Evolutionary conservation across 23 tunicate genomes (phyloP).

Genomic region (Aplidium turbinatum): DNA sequence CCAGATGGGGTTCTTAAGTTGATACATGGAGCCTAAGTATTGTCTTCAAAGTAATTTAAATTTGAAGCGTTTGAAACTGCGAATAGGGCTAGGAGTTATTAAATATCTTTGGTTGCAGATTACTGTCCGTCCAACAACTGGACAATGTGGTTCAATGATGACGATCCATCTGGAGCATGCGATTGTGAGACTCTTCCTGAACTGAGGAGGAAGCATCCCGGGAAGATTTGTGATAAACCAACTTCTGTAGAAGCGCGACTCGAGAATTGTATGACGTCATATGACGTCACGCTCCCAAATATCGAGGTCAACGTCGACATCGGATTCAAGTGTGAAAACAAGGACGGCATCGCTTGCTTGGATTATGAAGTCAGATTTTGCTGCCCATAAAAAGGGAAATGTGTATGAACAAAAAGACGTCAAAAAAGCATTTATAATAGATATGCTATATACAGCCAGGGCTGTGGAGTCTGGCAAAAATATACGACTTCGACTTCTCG

Average conservation of each 20-base stretch:
- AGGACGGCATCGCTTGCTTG: not conserved
- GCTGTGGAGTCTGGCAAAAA: too few relatives aligned
- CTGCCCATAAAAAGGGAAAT: too few relatives aligned
- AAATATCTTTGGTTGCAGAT: not conserved
- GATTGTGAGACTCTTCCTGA: slow-evolving; percentile 2
- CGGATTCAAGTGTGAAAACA: slow-evolving; percentile 8
- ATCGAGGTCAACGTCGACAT: not conserved
- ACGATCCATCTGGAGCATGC: slow-evolving; percentile 11
- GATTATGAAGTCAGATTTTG: slow-evolving; percentile 9
- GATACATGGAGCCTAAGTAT: too few relatives aligned
- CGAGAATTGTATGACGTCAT: not conserved
- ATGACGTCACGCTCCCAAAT: slow-evolving; percentile 2
- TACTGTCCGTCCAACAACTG: not conserved
- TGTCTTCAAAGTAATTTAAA: too few relatives aligned
- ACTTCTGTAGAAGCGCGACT: not conserved
- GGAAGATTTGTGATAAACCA: slow-evolving; percentile 2
- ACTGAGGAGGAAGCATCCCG: not conserved
- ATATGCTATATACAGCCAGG: too few relatives aligned
- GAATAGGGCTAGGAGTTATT: not conserved
- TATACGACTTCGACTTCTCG: too few relatives aligned
- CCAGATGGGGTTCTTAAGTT: too few relatives aligned
- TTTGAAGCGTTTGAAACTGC: not conserved
- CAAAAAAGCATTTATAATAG: too few relatives aligned
- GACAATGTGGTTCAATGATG: slow-evolving; percentile 1
- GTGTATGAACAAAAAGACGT: too few relatives aligned